Evolutionary conservation across 2,888 invertebrate species (phyloP), one percentile per base, ranked within the genome.

Genomic region (Caenorhabditis sinica): DNA sequence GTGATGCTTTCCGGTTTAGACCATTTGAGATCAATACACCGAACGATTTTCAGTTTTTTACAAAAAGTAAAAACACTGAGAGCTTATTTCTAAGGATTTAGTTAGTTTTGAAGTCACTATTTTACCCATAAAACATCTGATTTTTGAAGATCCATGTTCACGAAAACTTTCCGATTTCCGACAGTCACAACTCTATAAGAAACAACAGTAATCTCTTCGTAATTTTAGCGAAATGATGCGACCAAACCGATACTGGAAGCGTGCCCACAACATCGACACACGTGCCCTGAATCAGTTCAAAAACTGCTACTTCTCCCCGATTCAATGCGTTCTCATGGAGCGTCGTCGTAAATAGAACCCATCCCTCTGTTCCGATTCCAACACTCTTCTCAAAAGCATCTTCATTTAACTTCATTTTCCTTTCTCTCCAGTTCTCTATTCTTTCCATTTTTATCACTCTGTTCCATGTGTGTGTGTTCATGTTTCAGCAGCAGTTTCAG

Each of bases 271-370:
- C 77, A 89, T 90, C 74, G 90, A 90, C 75, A 88, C 89, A 2
- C 86, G 90, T 5, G 89, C 90, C 1, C 81, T 90, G 72, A 90
- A 86, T 58, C 88, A 89, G 61, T 90, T 90, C 88, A 90, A 90
- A 82, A 90, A 90, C 80, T 90, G 90, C 85, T 90, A 90, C 80
- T 90, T 90, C 86, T 87, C 87, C 11, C 90, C 90, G 40, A 90
- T 90, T 43, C 90, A 90, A 68, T 90, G 90, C 60, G 90, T 90
- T 74, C 82, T 90, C 58, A 88, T 90, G 88, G 90, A 90, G 73
- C 73, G 89, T 82, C 77, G 89, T 79, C 81, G 90, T 25, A 72
- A 84, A 63, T 84, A 69, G 65, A 77, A 28, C 23, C 36, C 33
- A 60, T 13, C 45, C n/a, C n/a, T n/a, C n/a, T n/a, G n/a, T n/a